Percentiles rank a stretch among this genome's conserved stretches.
Evolutionary conservation across 2,797 vertebrate species (phyloP).

Genomic region (Sebastes minor): DNA sequence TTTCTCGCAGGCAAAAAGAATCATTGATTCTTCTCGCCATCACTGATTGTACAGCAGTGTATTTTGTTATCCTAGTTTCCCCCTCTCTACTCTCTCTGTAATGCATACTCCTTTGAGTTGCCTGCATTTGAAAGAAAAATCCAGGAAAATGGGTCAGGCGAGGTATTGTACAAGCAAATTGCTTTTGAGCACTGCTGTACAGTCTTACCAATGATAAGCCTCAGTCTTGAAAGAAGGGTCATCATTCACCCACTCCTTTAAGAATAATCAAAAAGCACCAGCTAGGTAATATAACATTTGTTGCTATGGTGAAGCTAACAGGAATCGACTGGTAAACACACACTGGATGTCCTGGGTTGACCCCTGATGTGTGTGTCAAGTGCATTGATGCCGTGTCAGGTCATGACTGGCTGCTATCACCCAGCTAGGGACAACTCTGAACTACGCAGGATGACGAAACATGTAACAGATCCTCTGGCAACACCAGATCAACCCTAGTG

Average conservation of each 20-base stretch:
- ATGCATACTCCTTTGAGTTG: slow-evolving; percentile 56
- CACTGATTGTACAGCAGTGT: slow-evolving; percentile 36
- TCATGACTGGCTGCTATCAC: slow-evolving; percentile 24
- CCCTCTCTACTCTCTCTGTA: slow-evolving; percentile 30
- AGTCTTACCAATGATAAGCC: slow-evolving; percentile 40
- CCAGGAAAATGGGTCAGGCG: slow-evolving; percentile 73
- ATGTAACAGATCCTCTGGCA: slow-evolving; percentile 51
- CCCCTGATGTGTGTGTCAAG: not conserved
- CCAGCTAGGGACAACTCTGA: slow-evolving; percentile 25
- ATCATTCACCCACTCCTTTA: slow-evolving; percentile 38
- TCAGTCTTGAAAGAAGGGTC: slow-evolving; percentile 22
- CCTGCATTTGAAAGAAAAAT: slow-evolving; percentile 64
- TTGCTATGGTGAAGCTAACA: not conserved
- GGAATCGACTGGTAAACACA: not conserved
- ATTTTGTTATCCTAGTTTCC: slow-evolving; percentile 48
- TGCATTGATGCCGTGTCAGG: not conserved
- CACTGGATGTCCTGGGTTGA: slow-evolving; percentile 9
- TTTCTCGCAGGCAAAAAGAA: slow-evolving; percentile 40
- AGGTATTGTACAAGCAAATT: slow-evolving; percentile 63
- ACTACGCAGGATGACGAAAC: slow-evolving; percentile 29
- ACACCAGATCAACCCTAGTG: slow-evolving; percentile 26
- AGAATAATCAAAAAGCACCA: slow-evolving; percentile 30
- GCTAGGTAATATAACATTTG: not conserved
- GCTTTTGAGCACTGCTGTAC: slow-evolving; percentile 50
- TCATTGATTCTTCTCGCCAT: slow-evolving; percentile 61